Evolutionary conservation across 2,113 vertebrate genomes (phyloP).

Genomic region (Tenrec ecaudatus): DNA sequence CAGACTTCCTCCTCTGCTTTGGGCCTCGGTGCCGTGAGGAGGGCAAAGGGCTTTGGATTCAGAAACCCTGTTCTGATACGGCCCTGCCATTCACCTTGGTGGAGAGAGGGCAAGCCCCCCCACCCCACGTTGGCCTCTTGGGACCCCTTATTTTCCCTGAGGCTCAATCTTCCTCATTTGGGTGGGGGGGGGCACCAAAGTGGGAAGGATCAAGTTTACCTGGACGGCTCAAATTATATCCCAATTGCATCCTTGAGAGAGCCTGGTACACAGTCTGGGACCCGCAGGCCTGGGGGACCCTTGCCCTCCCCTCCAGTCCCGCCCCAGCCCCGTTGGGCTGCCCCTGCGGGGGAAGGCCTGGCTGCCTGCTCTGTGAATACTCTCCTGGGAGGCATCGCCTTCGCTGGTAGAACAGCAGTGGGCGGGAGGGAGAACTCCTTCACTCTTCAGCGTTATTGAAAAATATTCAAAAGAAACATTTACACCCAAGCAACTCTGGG

Average conservation of each 20-base stretch:
- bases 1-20: no score
- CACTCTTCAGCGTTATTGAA: constrained; percentile 56
- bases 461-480: constrained; percentile 68
- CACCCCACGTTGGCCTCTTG: no score
- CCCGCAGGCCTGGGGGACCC: neutral
- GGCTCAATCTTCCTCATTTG: neutral
- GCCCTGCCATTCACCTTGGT: no score
- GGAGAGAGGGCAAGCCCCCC: no score
- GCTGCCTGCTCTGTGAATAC: neutral
- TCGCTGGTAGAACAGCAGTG: neutral
- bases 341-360: neutral
- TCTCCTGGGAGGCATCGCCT: neutral
- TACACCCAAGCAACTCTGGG: constrained; percentile 44
- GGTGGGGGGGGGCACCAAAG: neutral
- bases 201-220: neutral
- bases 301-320: neutral
- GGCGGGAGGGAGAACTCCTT: neutral
- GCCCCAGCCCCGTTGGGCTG: neutral
- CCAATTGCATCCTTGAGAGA: neutral
- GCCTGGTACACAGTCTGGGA: neutral
- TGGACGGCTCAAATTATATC: neutral
- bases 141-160: neutral
- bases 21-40: no score
- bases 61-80: no score
- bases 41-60: no score